phyloP scores from a whole-genome alignment of 2,113 vertebrate species.

The Eclectus roratus region DNA sequence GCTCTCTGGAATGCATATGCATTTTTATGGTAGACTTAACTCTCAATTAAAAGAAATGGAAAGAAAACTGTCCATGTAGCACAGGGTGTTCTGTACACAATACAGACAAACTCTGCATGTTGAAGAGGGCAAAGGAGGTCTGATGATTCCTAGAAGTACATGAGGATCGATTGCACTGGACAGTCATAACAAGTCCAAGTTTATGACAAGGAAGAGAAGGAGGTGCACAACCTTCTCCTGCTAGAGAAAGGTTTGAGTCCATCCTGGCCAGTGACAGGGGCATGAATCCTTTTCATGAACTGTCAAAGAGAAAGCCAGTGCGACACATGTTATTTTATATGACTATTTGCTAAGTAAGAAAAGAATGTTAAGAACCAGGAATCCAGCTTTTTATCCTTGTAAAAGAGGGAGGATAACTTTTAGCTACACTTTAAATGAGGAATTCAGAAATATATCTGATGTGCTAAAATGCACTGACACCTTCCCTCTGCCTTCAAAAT shows the following conservation, averaged over 20 bases:
- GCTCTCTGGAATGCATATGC: not conserved
- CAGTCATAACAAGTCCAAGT: not conserved
- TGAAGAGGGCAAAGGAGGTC: not conserved
- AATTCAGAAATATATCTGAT: not conserved
- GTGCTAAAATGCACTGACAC: not conserved
- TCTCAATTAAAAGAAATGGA: not conserved
- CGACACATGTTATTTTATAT: not conserved
- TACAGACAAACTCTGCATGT: not conserved
- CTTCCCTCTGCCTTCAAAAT: not conserved
- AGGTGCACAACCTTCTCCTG: not conserved
- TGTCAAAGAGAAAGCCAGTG: not conserved
- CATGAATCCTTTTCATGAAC: not conserved
- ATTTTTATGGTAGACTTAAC: not conserved
- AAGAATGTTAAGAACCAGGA: not conserved
- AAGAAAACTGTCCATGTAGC: not conserved
- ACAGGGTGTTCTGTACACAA: not conserved
- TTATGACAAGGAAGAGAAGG: not conserved
- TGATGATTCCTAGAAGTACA: not conserved
- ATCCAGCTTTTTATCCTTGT: not conserved
- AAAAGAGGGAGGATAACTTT: not conserved
- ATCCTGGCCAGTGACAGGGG: not conserved
- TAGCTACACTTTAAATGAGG: not conserved
- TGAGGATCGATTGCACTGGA: fast-evolving
- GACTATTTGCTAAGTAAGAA: not conserved
- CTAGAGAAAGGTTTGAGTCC: not conserved